Evolutionary conservation across 2,113 vertebrate species (phyloP).

Genomic region (Archilochus colubris): DNA sequence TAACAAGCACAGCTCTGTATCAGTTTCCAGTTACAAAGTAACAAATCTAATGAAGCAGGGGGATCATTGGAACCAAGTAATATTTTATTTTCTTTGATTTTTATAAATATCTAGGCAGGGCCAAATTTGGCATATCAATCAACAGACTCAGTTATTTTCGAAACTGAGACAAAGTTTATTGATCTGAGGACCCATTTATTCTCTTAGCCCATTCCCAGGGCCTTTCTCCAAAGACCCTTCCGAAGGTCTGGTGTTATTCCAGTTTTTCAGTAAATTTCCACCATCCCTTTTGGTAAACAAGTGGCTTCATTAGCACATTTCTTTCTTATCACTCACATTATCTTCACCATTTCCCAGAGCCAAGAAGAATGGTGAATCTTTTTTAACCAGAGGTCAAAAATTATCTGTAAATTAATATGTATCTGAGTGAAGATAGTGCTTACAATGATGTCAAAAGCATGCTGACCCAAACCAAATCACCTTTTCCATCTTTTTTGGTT

Average conservation of each 20-base stretch:
- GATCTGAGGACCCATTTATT: no score
- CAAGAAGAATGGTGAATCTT: background rate
- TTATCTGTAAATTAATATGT: background rate
- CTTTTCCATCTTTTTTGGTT: background rate
- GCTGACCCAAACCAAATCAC: background rate
- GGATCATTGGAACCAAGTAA: background rate
- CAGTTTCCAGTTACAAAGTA: background rate
- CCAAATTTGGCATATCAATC: no score
- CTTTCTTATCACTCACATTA: no score
- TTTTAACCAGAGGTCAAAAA: background rate
- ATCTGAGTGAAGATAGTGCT: background rate
- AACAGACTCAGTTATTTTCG: no score
- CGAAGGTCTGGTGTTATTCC: no score
- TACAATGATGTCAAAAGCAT: background rate
- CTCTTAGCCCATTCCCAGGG: no score
- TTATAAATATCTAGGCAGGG: background rate
- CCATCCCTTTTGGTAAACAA: no score
- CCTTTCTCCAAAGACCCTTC: no score
- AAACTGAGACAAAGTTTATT: no score
- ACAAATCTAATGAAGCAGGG: background rate
- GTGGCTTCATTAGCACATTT: no score
- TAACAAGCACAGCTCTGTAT: background rate
- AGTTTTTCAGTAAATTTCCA: no score
- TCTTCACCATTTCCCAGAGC: no score
- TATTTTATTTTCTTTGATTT: background rate